These are phyloP conservation scores for Grantiella picta DNA, from an alignment of 2,113 vertebrate species.

Conservation along the genomic window DNA sequence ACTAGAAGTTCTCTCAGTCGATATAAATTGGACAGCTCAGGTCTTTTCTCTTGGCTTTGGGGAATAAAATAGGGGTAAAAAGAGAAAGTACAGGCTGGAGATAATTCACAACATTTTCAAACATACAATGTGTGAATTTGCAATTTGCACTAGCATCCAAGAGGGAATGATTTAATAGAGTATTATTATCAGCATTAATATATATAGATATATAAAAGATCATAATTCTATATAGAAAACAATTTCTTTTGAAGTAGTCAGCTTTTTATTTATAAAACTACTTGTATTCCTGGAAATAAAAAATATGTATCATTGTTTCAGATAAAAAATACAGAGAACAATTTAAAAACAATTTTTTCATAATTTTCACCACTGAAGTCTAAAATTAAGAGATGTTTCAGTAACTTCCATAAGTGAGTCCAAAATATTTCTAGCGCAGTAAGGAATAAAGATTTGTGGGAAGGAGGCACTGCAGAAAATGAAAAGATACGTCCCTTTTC, in stretches of 20 bases:
- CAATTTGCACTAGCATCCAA: not conserved
- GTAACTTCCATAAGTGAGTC: not conserved
- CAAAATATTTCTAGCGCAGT: not conserved
- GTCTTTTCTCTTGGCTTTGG: not conserved
- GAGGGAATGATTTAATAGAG: not conserved
- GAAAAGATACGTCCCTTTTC: not conserved
- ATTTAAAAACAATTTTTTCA: not conserved
- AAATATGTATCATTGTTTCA: not conserved
- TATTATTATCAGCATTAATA: not conserved
- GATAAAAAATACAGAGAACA: not conserved
- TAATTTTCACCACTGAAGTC: not conserved
- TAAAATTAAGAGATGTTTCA: not conserved
- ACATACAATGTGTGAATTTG: not conserved
- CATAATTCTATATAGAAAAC: not conserved
- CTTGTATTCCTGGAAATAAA: not conserved
- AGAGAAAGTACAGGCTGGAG: not conserved
- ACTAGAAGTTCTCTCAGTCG: not conserved
- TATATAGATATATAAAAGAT: not conserved
- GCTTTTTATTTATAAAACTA: not conserved
- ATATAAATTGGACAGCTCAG: not conserved
- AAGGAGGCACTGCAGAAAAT: not conserved
- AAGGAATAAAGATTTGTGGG: not conserved
- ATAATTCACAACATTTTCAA: not conserved
- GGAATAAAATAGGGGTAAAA: not conserved
- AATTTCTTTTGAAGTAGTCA: not conserved